These are phyloP conservation scores for Microhierax caerulescens DNA, from an alignment of 2,797 vertebrate species.

Conservation along the genomic window DNA sequence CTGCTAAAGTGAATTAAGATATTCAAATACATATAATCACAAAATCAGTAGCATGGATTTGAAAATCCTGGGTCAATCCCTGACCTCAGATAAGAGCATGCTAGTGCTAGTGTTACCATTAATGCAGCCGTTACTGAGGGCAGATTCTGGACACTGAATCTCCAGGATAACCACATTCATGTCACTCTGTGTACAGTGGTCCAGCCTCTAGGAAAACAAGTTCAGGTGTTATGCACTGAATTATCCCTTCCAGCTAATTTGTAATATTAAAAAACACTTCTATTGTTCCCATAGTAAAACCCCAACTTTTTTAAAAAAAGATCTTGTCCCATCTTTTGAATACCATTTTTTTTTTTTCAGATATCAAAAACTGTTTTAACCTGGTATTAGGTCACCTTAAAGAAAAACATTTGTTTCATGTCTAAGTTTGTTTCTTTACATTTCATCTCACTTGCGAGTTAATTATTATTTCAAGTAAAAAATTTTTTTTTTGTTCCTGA, in stretches of 20 bases:
- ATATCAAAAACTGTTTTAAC: neutral
- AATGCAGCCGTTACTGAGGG: neutral
- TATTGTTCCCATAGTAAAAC: neutral
- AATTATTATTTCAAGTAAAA: neutral
- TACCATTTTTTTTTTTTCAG: neutral
- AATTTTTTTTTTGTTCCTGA: neutral
- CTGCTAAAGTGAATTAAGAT: neutral
- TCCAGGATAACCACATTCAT: neutral
- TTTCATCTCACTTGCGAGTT: neutral
- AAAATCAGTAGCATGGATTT: neutral
- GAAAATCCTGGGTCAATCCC: neutral
- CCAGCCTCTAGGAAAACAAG: neutral
- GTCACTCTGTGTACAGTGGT: accelerated
- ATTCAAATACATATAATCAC: neutral
- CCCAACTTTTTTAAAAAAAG: neutral
- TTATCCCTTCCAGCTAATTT: neutral
- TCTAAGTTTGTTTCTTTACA: neutral
- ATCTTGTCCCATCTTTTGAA: neutral
- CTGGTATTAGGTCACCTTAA: neutral
- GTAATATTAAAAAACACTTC: neutral
- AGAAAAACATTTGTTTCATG: neutral
- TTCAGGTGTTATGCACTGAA: neutral
- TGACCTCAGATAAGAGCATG: neutral
- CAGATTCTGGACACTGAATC: neutral
- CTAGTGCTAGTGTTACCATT: neutral